Conservation (phyloP, 2,888 invertebrate genomes). For the Mycalesis mineus region DNA sequence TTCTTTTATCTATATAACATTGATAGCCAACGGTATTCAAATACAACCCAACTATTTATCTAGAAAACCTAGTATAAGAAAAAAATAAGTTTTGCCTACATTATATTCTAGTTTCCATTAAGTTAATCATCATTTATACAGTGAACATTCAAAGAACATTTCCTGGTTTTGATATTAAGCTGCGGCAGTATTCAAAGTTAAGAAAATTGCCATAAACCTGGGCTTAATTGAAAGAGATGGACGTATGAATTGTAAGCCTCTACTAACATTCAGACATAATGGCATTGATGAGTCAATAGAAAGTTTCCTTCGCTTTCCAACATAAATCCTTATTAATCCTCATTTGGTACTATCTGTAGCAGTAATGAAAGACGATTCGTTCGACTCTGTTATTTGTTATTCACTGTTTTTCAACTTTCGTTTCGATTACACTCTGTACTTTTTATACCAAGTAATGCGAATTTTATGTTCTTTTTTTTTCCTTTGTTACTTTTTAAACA, state of each 20-base stretch:
- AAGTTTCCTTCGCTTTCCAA: conserved; percentile 13
- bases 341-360: conserved; percentile 30
- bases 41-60: too few species aligned
- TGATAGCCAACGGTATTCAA: too few species aligned
- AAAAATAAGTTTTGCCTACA: background rate
- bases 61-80: too few species aligned
- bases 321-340: conserved; percentile 33
- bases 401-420: conserved; percentile 5
- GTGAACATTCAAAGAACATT: background rate
- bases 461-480: too few species aligned
- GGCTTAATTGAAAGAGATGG: conserved; percentile 23
- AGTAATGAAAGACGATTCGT: conserved; percentile 27
- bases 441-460: background rate
- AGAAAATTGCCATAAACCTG: conserved; percentile 10
- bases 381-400: background rate
- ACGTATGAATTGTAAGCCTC: conserved; percentile 25
- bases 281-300: conserved; percentile 30
- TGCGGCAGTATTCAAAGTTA: conserved; percentile 4
- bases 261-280: conserved; percentile 23
- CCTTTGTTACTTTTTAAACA: too few species aligned
- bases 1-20: too few species aligned
- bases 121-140: background rate
- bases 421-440: background rate
- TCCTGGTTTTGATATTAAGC: conserved; percentile 1
- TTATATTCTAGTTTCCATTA: background rate